phyloP scores from a whole-genome alignment of 2,888 invertebrate genomes.

The Lepidochitona cinerea region DNA sequence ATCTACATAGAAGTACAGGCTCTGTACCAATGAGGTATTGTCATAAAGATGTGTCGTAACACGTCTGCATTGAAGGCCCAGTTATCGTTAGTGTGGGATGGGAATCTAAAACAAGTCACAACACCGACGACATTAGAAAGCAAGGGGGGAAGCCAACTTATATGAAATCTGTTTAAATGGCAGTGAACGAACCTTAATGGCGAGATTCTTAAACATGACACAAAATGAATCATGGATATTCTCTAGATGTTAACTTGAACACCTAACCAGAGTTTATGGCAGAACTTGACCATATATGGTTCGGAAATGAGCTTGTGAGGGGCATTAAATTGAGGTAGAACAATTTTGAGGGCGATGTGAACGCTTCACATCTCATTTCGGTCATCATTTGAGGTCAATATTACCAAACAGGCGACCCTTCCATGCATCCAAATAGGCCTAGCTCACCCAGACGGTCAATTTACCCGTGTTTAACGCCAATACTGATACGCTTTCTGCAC shows the following conservation, averaged over 20 bases:
- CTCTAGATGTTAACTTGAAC: no score
- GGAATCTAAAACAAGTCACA: background rate
- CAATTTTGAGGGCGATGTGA: background rate
- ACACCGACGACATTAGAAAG: background rate
- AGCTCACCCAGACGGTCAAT: background rate
- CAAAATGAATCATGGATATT: no score
- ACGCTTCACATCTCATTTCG: background rate
- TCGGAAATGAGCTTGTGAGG: background rate
- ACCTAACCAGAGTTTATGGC: no score
- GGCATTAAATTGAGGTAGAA: conserved; percentile 5
- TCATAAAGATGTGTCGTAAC: background rate
- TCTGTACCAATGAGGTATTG: conserved; percentile 1
- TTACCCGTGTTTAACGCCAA: conserved; percentile 5
- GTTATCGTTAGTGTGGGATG: background rate
- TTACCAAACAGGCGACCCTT: no score
- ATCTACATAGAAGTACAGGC: background rate
- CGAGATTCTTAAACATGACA: no score
- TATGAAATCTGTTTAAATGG: background rate
- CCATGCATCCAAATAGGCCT: no score
- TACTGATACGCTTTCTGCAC: background rate
- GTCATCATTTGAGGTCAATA: no score
- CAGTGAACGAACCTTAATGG: no score
- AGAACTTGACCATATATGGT: no score
- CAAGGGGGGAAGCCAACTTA: background rate
- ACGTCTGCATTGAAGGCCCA: background rate